A percentile compares a stretch with the other conserved stretches of the same genome.
Evolutionary conservation across 35 echinoderm and acorn worm genomes (phyloP).

Genomic region (Apostichopus japonicus): DNA sequence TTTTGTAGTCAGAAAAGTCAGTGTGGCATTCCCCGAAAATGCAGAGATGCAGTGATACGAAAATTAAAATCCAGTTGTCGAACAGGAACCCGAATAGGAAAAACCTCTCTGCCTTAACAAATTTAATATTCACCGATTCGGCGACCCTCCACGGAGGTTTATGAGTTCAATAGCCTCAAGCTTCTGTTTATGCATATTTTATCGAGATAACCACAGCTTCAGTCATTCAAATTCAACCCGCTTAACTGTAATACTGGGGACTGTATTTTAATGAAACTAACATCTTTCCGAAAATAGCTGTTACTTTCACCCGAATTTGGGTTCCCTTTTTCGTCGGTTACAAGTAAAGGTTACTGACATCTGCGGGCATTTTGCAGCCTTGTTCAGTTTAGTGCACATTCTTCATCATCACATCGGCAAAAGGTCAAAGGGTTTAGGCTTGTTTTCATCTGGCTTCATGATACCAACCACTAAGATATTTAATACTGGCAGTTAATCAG

Average conservation of each 20-base stretch:
- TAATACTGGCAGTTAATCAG: no score
- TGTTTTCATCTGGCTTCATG: background rate
- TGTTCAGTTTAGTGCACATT: background rate
- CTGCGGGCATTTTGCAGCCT: background rate
- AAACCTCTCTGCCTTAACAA: background rate
- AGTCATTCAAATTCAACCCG: background rate
- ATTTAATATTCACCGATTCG: background rate
- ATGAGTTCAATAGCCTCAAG: constrained; percentile 7
- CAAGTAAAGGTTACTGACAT: background rate
- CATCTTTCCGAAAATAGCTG: background rate
- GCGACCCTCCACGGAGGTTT: background rate
- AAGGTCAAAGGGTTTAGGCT: background rate
- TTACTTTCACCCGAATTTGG: background rate
- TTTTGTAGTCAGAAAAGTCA: background rate
- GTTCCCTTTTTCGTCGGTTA: background rate
- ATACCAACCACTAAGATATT: no score
- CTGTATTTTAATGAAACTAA: background rate
- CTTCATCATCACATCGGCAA: background rate
- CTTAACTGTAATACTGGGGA: background rate
- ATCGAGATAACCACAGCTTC: background rate
- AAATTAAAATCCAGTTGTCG: background rate
- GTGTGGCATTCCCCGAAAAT: background rate
- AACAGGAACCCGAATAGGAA: background rate
- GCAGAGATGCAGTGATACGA: background rate
- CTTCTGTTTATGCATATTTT: background rate